Percentiles rank a stretch among this genome's conserved stretches.
These are phyloP conservation scores for human (Homo sapiens) DNA, from an alignment of 2,113 vertebrate genomes.

Conservation along the genomic window GRCh38 chr13:85803501-85804000, in stretches of 20 bases:
- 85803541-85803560: background rate
- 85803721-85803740: background rate
- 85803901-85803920: background rate
- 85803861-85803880: background rate
- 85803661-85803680: background rate
- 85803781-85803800: background rate
- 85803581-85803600: background rate
- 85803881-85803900: background rate
- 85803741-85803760: background rate
- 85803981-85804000: background rate
- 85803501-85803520: background rate
- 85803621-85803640: background rate
- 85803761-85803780: too few species aligned
- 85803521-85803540: background rate
- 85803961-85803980: constrained; percentile 7
- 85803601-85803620: background rate
- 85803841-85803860: background rate
- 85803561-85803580: background rate
- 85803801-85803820: background rate
- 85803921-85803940: background rate
- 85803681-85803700: background rate
- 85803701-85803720: background rate
- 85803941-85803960: constrained; percentile 3
- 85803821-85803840: background rate
- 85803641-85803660: background rate